These are phyloP conservation scores for Spinibarbus caldwelli DNA, from an alignment of 2,797 vertebrate species.

Conservation along the genomic window DNA sequence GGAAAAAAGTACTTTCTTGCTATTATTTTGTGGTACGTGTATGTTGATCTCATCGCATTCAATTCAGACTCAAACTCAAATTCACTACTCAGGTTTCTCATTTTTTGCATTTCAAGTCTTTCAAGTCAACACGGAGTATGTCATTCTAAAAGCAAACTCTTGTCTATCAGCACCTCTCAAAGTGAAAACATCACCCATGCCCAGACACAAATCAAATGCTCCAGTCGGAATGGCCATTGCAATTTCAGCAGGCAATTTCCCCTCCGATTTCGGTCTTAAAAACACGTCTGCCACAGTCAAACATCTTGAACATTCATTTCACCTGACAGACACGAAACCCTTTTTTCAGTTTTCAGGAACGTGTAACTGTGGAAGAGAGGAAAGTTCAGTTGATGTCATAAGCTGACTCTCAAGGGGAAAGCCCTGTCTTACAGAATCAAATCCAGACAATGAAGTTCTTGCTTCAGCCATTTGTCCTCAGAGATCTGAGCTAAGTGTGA, in stretches of 20 bases:
- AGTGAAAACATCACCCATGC: slow-evolving; percentile 31
- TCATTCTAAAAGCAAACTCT: slow-evolving; percentile 32
- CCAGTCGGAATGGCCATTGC: neutral
- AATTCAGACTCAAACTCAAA: slow-evolving; percentile 5
- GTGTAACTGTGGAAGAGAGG: slow-evolving; percentile 20
- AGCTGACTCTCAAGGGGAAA: slow-evolving; percentile 32
- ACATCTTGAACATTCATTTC: slow-evolving; percentile 12
- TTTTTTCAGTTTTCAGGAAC: slow-evolving; percentile 12
- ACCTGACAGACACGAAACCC: neutral
- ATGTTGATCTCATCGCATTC: neutral
- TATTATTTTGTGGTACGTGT: neutral
- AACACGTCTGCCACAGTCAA: slow-evolving; percentile 10
- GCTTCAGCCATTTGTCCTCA: slow-evolving; percentile 28
- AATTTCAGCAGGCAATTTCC: slow-evolving; percentile 30
- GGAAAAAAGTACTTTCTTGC: neutral
- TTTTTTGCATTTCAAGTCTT: neutral
- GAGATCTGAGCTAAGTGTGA: neutral
- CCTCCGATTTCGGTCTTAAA: slow-evolving; percentile 5
- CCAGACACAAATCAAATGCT: slow-evolving; percentile 12
- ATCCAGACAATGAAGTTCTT: slow-evolving; percentile 15
- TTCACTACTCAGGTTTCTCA: neutral
- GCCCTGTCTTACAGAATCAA: slow-evolving; percentile 30
- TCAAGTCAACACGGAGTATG: slow-evolving; percentile 5
- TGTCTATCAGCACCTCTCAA: neutral
- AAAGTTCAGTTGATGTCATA: slow-evolving; percentile 33